Conservation (phyloP, 2,113 vertebrate genomes). For the Cheilinus undulatus region DNA sequence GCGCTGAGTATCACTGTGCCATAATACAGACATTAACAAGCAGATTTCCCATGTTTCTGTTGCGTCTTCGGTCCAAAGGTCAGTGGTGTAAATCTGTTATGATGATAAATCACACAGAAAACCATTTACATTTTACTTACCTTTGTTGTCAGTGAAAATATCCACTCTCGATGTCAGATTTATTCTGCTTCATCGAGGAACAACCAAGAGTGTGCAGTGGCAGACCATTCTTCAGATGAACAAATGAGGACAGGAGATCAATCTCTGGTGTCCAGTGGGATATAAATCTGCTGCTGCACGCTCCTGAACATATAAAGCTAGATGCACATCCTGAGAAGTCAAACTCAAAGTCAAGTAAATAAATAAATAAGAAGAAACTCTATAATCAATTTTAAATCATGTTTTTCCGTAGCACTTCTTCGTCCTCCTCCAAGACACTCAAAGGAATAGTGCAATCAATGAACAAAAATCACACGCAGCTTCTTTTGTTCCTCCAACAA, state of each 20-base stretch:
- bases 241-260: not conserved
- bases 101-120: not conserved
- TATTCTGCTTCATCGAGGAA: not conserved
- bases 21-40: too few relatives aligned
- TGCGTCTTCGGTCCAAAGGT: too few relatives aligned
- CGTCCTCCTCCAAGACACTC: not conserved
- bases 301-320: not conserved
- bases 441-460: slow-evolving; percentile 24
- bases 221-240: not conserved
- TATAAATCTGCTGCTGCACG: not conserved
- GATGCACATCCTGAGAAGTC: not conserved
- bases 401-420: slow-evolving; percentile 12
- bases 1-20: too few relatives aligned
- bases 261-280: not conserved
- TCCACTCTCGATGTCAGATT: not conserved
- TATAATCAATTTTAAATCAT: slow-evolving; percentile 12
- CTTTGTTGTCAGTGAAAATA: not conserved
- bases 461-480: not conserved
- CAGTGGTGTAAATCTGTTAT: too few relatives aligned
- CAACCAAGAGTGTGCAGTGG: not conserved
- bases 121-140: slow-evolving; percentile 4
- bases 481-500: slow-evolving; percentile 34
- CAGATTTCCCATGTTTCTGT: too few relatives aligned
- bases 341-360: not conserved
- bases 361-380: not conserved